Conservation (phyloP, 2,888 invertebrate genomes). For the Incurvaria masculella region DNA sequence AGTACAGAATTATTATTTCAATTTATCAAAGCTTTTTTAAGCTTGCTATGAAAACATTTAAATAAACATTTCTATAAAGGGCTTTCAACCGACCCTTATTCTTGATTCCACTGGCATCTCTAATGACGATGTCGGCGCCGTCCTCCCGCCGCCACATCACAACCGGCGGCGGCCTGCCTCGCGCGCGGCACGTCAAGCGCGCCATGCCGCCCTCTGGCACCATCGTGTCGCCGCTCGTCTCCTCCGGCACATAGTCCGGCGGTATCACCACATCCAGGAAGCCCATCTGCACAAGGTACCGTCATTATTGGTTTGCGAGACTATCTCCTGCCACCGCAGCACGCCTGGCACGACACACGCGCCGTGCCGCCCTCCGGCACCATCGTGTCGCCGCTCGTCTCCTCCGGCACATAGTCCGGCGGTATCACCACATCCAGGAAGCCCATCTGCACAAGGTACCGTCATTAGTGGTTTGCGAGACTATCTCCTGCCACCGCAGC, state of each 20-base stretch:
- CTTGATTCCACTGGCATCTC: constrained; percentile 60
- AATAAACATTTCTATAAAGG: too few relatives aligned
- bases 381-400: constrained; percentile 78
- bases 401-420: constrained; percentile 75
- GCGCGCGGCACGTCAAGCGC: constrained; percentile 61
- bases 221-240: constrained; percentile 78
- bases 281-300: constrained; percentile 67
- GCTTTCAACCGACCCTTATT: constrained; percentile 55
- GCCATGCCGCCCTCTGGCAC: constrained; percentile 72
- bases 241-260: constrained; percentile 75
- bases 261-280: constrained; percentile 77
- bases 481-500: too few relatives aligned
- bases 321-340: constrained; percentile 74
- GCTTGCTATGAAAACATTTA: too few relatives aligned
- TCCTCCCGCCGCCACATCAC: constrained; percentile 78
- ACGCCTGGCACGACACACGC: constrained; percentile 63
- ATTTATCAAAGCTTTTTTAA: too few relatives aligned
- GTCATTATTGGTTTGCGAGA: too few relatives aligned
- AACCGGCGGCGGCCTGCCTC: constrained; percentile 69
- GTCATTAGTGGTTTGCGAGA: too few relatives aligned
- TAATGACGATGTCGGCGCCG: constrained; percentile 67
- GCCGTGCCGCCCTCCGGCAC: constrained; percentile 72
- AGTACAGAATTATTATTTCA: too few relatives aligned
- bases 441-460: constrained; percentile 67
- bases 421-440: constrained; percentile 77